Evolutionary conservation across 2,888 invertebrate genomes (phyloP).

Genomic region (Gortyna flavago): DNA sequence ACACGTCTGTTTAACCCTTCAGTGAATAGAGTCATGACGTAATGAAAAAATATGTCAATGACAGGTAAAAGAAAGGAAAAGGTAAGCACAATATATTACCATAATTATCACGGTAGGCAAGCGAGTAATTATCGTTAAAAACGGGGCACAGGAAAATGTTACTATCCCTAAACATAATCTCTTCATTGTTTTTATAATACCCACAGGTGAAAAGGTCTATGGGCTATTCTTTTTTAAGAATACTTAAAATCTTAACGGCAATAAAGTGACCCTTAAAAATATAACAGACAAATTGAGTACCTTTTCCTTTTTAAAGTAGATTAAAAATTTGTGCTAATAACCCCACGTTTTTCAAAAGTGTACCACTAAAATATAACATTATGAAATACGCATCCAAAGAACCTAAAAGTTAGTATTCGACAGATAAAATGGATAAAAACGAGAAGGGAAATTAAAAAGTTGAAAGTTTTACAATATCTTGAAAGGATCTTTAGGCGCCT

Average conservation of each 20-base stretch:
- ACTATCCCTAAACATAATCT: constrained; percentile 23
- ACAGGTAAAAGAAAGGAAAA: constrained; percentile 13
- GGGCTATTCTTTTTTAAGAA: neutral
- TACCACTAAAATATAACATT: no score
- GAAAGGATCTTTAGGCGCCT: neutral
- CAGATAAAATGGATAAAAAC: neutral
- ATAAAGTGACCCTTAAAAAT: neutral
- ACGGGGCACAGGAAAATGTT: neutral
- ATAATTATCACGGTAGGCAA: constrained; percentile 24
- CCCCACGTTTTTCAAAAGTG: neutral
- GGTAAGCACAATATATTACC: constrained; percentile 31
- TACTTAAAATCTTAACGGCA: neutral
- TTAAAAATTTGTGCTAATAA: neutral
- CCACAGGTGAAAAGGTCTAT: neutral
- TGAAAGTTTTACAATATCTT: neutral
- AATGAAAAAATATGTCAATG: neutral
- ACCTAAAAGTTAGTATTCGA: neutral
- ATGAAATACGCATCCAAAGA: neutral
- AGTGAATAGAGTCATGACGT: no score
- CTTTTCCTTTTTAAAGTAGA: neutral
- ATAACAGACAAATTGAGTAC: neutral
- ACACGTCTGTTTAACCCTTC: neutral
- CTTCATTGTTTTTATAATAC: constrained; percentile 30
- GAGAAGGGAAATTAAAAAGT: neutral
- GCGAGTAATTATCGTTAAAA: constrained; percentile 34